phyloP scores from a whole-genome alignment of 1,140 invertebrate genomes.

The Gonatopus flavifemur region DNA sequence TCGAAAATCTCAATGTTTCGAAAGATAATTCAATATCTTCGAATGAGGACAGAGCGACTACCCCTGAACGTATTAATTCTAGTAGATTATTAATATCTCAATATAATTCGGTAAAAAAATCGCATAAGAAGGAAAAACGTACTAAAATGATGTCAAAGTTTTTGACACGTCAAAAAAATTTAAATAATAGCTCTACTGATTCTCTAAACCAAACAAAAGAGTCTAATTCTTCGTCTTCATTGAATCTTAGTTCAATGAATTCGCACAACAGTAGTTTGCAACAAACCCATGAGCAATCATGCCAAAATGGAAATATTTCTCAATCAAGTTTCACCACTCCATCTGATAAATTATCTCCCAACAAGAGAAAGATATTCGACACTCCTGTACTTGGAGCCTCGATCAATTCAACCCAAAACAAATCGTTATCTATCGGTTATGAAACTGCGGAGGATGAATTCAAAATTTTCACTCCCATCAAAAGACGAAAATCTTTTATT shows the following conservation, averaged over 20 bases:
- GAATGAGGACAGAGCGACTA: conserved; percentile 27
- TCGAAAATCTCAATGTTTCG: too few species aligned
- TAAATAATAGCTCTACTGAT: conserved; percentile 11
- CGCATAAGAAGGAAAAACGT: conserved; percentile 49
- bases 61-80: conserved; percentile 47
- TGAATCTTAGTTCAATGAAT: too few species aligned
- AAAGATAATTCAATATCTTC: too few species aligned
- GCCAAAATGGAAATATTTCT: not conserved
- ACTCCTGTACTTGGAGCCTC: not conserved
- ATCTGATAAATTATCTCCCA: conserved; percentile 22
- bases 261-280: too few species aligned
- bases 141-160: conserved; percentile 35
- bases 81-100: conserved; percentile 42
- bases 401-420: not conserved
- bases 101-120: conserved; percentile 49
- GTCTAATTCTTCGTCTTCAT: too few species aligned
- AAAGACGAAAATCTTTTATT: conserved; percentile 30
- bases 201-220: too few species aligned
- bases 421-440: conserved; percentile 1
- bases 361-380: conserved; percentile 33
- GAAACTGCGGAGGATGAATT: conserved; percentile 34
- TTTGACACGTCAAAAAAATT: conserved; percentile 29
- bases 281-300: not conserved
- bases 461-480: conserved; percentile 49
- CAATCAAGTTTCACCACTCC: not conserved